Base-by-base conservation (phyloP, 1,140 invertebrate species). In the Campoletis sonorensis region DNA sequence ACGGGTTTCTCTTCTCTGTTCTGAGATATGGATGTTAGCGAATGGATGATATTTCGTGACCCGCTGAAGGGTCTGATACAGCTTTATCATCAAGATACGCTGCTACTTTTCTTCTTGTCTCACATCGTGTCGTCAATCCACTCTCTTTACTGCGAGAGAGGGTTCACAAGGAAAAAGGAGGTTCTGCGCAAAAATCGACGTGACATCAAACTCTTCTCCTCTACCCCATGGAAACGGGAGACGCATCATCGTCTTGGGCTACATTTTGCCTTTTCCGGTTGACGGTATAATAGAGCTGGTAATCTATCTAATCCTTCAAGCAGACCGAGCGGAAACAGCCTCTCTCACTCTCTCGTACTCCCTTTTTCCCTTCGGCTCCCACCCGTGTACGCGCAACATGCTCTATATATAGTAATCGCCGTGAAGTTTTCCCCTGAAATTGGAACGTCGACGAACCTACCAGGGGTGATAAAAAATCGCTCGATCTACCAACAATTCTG, bases 281-380 rank as follows among this genome's bases (percentile, higher is more conserved):
- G 64, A 78, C 71, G 81, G 80, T 81, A 83, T 85, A 83, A 85
- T 85, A 83, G 51, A 82, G 67, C 76, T 82, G 88, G 87, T 91
- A 91, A 91, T 91, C 87, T 87, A 90, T 91, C 90, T 90, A 90
- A 91, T 91, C 88, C 87, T 85, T 91, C 88, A 88, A 88, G 84
- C 84, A 86, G 82, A 84, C 88, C 84, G 80, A 88, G 87, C 86
- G 86, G 90, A 90, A 91, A 89, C 85, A 88, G 83, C 86, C 87
- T 87, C 80, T 86, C 77, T 81, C 3, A 72, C 68, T 76, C 73
- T 70, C 33, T 80, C 30, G 30, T 33, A 7, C 2, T 33, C 68
- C n/a, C 15, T 71, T 70, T 33, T 77, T 49, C 51, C 30, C 40
- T 77, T 23, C 27, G 64, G 33, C 73, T 61, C 23, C 51, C 49